Evolutionary conservation across 2,888 invertebrate species (phyloP).

Genomic region (Diachrysia chrysitis): DNA sequence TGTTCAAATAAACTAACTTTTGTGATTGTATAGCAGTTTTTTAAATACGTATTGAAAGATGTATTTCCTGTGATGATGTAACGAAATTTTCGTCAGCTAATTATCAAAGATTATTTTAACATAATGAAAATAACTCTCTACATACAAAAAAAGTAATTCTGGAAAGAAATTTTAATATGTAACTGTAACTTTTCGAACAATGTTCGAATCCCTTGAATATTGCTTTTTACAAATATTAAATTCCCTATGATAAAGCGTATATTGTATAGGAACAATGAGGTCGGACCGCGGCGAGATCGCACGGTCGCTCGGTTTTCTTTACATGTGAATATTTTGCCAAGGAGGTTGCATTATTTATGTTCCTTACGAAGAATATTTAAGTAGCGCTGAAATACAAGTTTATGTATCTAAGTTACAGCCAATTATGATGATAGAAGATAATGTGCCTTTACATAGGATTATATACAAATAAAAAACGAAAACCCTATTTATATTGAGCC

Average conservation of each 20-base stretch:
- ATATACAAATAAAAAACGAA: not conserved
- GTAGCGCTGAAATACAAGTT: not conserved
- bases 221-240: conserved; percentile 54
- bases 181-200: conserved; percentile 40
- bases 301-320: conserved; percentile 53
- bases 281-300: conserved; percentile 23
- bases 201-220: conserved; percentile 41
- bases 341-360: conserved; percentile 47
- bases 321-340: conserved; percentile 38
- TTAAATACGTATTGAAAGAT: not conserved
- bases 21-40: not conserved
- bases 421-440: not conserved
- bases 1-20: not conserved
- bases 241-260: conserved; percentile 49
- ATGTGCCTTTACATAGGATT: not conserved
- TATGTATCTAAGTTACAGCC: not conserved
- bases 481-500: too few species aligned
- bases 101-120: too few species aligned
- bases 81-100: not conserved
- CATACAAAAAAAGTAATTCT: conserved; percentile 18
- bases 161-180: conserved; percentile 37
- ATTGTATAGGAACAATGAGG: conserved; percentile 42
- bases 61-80: too few species aligned
- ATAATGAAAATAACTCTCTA: too few species aligned
- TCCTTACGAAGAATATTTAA: conserved; percentile 3